These are phyloP conservation scores for Acronicta aceris DNA, from an alignment of 2,888 invertebrate genomes.

Conservation along the genomic window DNA sequence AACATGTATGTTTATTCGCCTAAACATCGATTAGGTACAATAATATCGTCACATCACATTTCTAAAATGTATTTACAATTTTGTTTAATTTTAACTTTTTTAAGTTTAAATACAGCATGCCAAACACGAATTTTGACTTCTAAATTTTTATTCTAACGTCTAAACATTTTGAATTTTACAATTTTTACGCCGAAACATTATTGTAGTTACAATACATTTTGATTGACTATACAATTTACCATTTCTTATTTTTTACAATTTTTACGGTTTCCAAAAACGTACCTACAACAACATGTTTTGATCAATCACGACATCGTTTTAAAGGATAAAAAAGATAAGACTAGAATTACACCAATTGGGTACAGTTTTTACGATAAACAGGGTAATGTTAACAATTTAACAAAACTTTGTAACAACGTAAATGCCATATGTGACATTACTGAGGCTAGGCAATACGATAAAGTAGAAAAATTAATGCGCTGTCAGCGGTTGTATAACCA, in stretches of 20 bases:
- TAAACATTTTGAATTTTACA: slow-evolving; percentile 83
- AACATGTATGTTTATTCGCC: slow-evolving; percentile 66
- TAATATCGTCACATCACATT: slow-evolving; percentile 83
- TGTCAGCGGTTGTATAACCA: slow-evolving; percentile 65
- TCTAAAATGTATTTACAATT: slow-evolving; percentile 84
- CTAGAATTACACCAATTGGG: slow-evolving; percentile 86
- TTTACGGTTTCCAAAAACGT: slow-evolving; percentile 62
- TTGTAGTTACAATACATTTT: slow-evolving; percentile 74
- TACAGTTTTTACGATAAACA: slow-evolving; percentile 54
- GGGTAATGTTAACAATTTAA: slow-evolving; percentile 49
- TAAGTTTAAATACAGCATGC: slow-evolving; percentile 78
- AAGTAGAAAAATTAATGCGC: slow-evolving; percentile 78
- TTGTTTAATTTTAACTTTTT: slow-evolving; percentile 62
- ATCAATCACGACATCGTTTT: slow-evolving; percentile 58
- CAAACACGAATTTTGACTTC: slow-evolving; percentile 86
- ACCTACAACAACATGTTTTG: slow-evolving; percentile 43
- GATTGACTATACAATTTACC: slow-evolving; percentile 66
- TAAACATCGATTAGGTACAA: slow-evolving; percentile 84
- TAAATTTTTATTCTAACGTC: slow-evolving; percentile 73
- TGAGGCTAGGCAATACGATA: slow-evolving; percentile 77
- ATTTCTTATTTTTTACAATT: slow-evolving; percentile 59
- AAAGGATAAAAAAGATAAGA: slow-evolving; percentile 72
- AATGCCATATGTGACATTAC: slow-evolving; percentile 83
- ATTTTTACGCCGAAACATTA: slow-evolving; percentile 78
- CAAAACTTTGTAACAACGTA: slow-evolving; percentile 74